These are phyloP conservation scores for Pristis pectinata DNA, from an alignment of 2,797 vertebrate species.

Conservation along the genomic window DNA sequence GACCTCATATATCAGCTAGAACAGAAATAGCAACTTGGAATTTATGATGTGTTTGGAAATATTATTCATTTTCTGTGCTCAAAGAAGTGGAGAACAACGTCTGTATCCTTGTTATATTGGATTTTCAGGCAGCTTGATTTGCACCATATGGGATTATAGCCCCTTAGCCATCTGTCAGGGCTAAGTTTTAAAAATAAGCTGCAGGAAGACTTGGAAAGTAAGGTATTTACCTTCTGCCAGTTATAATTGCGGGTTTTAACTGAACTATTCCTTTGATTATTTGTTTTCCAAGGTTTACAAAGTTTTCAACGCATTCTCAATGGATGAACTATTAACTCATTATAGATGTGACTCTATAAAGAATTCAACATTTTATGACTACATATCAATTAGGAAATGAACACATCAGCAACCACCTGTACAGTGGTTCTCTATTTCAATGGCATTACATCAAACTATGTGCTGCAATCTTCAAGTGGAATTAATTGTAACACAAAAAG, in stretches of 20 bases:
- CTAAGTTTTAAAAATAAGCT: background rate
- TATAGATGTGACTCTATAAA: too few species aligned
- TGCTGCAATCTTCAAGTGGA: too few species aligned
- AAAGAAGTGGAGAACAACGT: background rate
- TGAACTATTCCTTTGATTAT: background rate
- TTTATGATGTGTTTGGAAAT: background rate
- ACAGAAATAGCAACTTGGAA: background rate
- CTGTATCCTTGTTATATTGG: background rate
- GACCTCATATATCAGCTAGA: background rate
- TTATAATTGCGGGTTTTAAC: background rate
- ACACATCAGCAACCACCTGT: background rate
- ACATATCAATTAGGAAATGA: background rate
- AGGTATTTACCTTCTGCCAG: too few species aligned
- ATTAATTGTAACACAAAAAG: too few species aligned
- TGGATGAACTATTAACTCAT: background rate
- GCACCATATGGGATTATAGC: background rate
- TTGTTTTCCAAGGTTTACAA: background rate
- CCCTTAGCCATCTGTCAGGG: background rate
- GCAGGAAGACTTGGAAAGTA: background rate
- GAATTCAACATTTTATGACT: background rate
- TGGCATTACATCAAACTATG: background rate
- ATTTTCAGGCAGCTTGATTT: background rate
- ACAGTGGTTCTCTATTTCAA: background rate
- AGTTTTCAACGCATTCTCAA: background rate
- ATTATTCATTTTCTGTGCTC: background rate